Evolutionary conservation across 2,113 vertebrate species (phyloP), one percentile per base, ranked within the genome.

Genomic region (Scartelaos histophorus): DNA sequence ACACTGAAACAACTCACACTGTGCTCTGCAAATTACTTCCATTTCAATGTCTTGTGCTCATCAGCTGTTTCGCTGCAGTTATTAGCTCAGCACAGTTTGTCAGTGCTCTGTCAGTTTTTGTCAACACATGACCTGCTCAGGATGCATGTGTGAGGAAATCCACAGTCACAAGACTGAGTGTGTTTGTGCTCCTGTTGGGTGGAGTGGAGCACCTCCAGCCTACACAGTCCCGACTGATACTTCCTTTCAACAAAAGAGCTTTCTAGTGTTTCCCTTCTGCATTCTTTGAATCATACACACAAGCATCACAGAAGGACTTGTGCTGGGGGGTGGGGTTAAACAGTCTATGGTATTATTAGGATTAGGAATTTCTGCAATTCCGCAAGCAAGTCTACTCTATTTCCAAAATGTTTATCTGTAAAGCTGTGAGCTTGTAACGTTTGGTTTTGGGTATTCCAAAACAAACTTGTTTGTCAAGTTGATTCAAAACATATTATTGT

Each of bases 141-240:
- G 13, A 90, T 85, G 78, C 80, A 78, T 81, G 74, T 80, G 81
- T 76, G 78, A 87, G 80, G 84, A 88, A 84, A 84, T 87, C 58
- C 71, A 69, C 66, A 87, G 88, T 90, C 88, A 92, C 89, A 82
- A 88, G 86, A 88, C 86, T 2, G 29, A 29, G 69, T 83, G 54
- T 91, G 89, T 91, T 91, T 92, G 87, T 15, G 9, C 71, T 78
- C 21, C 66, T 85, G 69, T 79, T 15, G 76, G 87, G 88, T 87
- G 85, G 82, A 87, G 83, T 51, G 45, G 69, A 54, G 51, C 72
- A 58, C 24, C 70, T 64, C 19, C 38, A 43, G 43, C 45, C 45
- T 76, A 54, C 64, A 58, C 70, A 74, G 68, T 68, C 66, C 66
- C 78, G 70, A 78, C 66, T 65, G 75, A 79, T 81, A 46, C 78